These are phyloP conservation scores for Leucophenga montana DNA, from an alignment of 2,888 invertebrate genomes.

Conservation along the genomic window DNA sequence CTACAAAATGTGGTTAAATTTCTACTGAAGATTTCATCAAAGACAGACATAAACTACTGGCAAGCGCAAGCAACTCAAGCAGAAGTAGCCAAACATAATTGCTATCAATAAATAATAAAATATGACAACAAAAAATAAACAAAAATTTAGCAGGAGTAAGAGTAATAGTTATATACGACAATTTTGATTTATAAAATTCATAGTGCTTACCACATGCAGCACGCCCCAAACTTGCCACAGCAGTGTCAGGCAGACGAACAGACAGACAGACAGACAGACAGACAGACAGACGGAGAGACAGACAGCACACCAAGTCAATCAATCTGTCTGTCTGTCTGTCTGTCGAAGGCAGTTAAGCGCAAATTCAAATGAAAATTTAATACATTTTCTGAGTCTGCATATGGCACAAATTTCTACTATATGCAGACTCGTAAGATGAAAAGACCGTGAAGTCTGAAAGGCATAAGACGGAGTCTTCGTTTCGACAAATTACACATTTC, in stretches of 20 bases:
- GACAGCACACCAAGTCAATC: not conserved
- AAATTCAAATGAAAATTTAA: too few relatives aligned
- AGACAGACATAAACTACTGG: too few relatives aligned
- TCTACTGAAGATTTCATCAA: conserved; percentile 50
- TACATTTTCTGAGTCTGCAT: too few relatives aligned
- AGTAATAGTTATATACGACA: conserved; percentile 42
- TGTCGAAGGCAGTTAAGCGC: too few relatives aligned
- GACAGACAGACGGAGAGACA: not conserved
- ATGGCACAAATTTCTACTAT: too few relatives aligned
- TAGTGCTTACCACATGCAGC: conserved; percentile 62
- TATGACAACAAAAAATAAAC: conserved; percentile 50
- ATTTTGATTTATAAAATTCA: conserved; percentile 66
- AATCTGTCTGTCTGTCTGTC: too few relatives aligned
- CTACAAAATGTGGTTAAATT: conserved; percentile 35
- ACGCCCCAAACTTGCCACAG: conserved; percentile 40
- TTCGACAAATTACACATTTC: conserved; percentile 64
- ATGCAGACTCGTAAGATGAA: conserved; percentile 10
- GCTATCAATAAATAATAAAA: conserved; percentile 70
- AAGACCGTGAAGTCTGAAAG: conserved; percentile 35
- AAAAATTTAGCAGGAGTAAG: too few relatives aligned
- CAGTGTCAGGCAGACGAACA: not conserved
- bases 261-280: not conserved
- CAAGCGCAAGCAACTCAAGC: conserved; percentile 47
- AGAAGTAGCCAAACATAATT: conserved; percentile 68
- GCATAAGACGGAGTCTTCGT: conserved; percentile 58